Evolutionary conservation across 2,113 vertebrate species (phyloP), one percentile per base, ranked within the genome.

Genomic region (Paralichthys olivaceus): DNA sequence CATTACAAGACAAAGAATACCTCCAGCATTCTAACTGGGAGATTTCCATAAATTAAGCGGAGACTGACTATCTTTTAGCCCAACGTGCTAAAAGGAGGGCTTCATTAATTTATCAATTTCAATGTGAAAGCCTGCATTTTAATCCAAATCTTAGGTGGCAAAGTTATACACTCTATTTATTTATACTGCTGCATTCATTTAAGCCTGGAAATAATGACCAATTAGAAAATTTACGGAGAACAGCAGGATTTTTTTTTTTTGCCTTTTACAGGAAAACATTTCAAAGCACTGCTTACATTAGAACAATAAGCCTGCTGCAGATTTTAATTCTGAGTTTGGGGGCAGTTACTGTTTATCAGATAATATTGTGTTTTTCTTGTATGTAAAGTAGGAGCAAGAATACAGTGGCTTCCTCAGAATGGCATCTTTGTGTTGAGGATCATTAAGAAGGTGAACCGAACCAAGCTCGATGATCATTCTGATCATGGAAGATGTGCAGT

Each of bases 21-120:
- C 51, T 34, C 37, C 43, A 56, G 28, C 15, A 9, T 28, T 62
- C 4, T 69, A 59, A 49, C 32, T 57, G 45, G 13, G 63, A 63
- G 43, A 85, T 90, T 82, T 85, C 26, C 58, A 84, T 84, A 71
- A 40, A 60, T 83, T 64, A 75, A 63, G 23, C 23, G 43, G 19
- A 61, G 25, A 19, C 1, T 0, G 45, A 69, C 45, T 60, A 60
- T 64, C 22, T 34, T 51, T 73, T 68, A 8, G 23, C 15, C 19
- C n/a, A 8, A 20, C 2, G 22, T 23, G 60, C 20, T 45, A 54
- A 73, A n/a, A 55, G 12, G 19, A 9, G 26, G 12, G 29, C 32
- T 72, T 78, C n/a, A 70, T 83, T 69, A 20, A 60, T 65, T 72
- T 56, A 64, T 66, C 3, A 3, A 49, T 81, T 75, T 79, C 22